These are phyloP conservation scores for Nansenia antarctica DNA, from an alignment of 2,113 vertebrate genomes.

Conservation along the genomic window DNA sequence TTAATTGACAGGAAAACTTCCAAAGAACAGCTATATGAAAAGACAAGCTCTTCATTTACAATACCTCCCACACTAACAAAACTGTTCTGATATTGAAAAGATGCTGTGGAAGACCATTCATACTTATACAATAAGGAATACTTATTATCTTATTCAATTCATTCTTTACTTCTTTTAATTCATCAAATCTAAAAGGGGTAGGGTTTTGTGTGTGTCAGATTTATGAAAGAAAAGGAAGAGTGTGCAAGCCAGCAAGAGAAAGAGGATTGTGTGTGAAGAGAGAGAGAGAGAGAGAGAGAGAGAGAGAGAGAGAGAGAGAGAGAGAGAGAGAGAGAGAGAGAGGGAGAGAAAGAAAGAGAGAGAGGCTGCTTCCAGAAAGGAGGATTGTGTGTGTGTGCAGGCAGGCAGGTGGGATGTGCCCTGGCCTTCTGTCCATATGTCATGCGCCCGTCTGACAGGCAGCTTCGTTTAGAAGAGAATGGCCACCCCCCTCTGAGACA, in stretches of 20 bases:
- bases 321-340: no score
- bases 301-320: no score
- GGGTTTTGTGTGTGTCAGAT: no score
- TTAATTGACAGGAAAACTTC: no score
- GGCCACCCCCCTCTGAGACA: slow-evolving; percentile 48
- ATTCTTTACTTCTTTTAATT: no score
- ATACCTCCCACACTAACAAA: no score
- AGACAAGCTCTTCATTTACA: no score
- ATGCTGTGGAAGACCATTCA: neutral
- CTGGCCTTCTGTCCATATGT: slow-evolving; percentile 68
- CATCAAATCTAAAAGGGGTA: no score
- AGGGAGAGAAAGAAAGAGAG: neutral
- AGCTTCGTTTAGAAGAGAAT: slow-evolving; percentile 77
- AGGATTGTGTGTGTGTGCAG: neutral
- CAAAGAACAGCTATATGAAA: no score
- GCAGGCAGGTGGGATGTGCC: slow-evolving; percentile 54
- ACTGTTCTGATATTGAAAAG: neutral
- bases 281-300: no score
- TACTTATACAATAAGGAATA: neutral
- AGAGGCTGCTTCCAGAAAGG: neutral
- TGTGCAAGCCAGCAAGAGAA: neutral
- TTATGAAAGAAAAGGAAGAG: no score
- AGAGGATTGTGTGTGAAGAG: neutral
- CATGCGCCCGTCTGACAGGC: slow-evolving; percentile 60
- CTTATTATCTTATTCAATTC: neutral